phyloP scores from a whole-genome alignment of 2,888 invertebrate genomes.

The Halocaridina rubra region DNA sequence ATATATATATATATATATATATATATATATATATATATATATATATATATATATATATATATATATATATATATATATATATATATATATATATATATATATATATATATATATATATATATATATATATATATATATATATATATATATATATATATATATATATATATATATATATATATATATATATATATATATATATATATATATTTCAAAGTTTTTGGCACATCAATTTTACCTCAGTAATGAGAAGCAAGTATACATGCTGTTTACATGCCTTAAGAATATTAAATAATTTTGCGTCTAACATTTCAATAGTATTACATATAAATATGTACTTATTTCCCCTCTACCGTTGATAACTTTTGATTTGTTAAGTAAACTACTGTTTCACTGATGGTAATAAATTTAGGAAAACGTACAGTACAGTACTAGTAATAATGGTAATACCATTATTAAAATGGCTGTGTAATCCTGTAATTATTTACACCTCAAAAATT shows the following conservation, averaged over 20 bases:
- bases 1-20: conserved; percentile 27
- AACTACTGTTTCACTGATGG: too few relatives aligned
- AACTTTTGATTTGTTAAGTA: too few relatives aligned
- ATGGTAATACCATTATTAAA: too few relatives aligned
- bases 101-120: neutral
- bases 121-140: neutral
- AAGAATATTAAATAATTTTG: neutral
- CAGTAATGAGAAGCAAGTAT: too few relatives aligned
- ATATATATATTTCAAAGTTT: neutral
- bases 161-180: neutral
- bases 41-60: conserved; percentile 24
- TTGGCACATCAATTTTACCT: too few relatives aligned
- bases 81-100: conserved; percentile 18
- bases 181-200: neutral
- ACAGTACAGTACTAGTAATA: too few relatives aligned
- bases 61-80: conserved; percentile 28
- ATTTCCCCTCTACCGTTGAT: neutral
- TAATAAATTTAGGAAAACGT: too few relatives aligned
- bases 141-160: neutral
- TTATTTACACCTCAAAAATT: too few relatives aligned
- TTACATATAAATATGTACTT: neutral
- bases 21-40: conserved; percentile 12
- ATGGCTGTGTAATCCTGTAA: too few relatives aligned
- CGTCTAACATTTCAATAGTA: neutral
- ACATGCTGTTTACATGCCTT: neutral